Base-by-base conservation (phyloP, 2,888 invertebrate species). In the Miltochrista miniata region DNA sequence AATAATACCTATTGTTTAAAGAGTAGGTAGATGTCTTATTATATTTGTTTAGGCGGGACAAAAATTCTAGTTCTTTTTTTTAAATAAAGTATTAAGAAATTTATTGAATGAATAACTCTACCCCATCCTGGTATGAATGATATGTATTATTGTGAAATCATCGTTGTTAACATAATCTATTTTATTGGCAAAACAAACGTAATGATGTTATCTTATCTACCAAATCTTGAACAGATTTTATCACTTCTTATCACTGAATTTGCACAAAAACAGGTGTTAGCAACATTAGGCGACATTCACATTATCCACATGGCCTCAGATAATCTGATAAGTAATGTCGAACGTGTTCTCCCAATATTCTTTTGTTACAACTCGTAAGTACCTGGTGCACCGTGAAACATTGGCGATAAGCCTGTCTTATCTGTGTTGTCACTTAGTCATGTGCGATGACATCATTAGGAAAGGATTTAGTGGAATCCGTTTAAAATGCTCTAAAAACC, bases 371-470 rank as follows among this genome's bases (percentile, higher is more conserved):
- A 50, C 60, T 57, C 54, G 58, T 56, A 59, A 51, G 35, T 82
- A 81, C 81, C 83, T 82, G 39, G 3, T 13, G 82, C 56, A 57
- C 51, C 64, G 68, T 81, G 79, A 78, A 74, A 70, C 68, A 69
- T 70, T 72, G 53, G 60, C 61, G 82, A 86, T 85, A 85, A 74
- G 57, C 43, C 41, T 13, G 13, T 52, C 72, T 83, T 86, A 85
- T 85, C 85, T 66, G 43, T 73, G 75, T 76, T 75, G 81, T 76
- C 73, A 75, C 78, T 75, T 78, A 73, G 72, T 64, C 76, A 72
- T 15, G 45, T 35, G 11, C 60, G 60, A 69, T 85, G 84, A 83
- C 81, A 74, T 85, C 83, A 86, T 70, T 56, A 51, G 48, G 61
- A 61, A 68, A 31, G 40, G 37, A 52, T 55, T 45, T 18, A 39